phyloP scores from a whole-genome alignment of 2,113 vertebrate species.

The Ciconia maguari region DNA sequence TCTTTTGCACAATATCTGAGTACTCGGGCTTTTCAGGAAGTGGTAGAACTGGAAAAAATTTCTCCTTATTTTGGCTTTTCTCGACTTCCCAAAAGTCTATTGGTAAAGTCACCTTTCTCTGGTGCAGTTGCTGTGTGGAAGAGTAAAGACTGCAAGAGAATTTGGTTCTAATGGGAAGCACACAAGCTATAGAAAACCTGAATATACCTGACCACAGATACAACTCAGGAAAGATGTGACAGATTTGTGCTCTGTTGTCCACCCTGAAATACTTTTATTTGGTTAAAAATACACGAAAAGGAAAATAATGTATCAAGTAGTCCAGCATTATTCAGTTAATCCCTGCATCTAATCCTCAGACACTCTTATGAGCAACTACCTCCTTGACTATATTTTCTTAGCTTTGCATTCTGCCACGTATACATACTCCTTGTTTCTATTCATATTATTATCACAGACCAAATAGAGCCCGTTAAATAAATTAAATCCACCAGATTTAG shows the following conservation, averaged over 20 bases:
- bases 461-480: background rate
- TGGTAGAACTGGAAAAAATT: background rate
- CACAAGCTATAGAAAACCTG: background rate
- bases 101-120: background rate
- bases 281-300: background rate
- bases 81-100: background rate
- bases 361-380: background rate
- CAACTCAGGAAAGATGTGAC: background rate
- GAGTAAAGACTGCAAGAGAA: background rate
- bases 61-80: background rate
- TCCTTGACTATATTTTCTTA: background rate
- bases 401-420: fast-evolving
- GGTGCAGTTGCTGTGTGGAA: background rate
- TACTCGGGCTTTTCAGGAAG: background rate
- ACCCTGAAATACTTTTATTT: background rate
- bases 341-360: background rate
- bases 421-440: background rate
- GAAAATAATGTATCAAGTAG: background rate
- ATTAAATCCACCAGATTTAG: background rate
- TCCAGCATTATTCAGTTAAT: background rate
- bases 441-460: background rate
- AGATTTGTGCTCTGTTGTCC: background rate
- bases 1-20: background rate
- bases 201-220: background rate
- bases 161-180: background rate